Conservation (phyloP, 2,797 vertebrate genomes). For the Acomys russatus region DNA sequence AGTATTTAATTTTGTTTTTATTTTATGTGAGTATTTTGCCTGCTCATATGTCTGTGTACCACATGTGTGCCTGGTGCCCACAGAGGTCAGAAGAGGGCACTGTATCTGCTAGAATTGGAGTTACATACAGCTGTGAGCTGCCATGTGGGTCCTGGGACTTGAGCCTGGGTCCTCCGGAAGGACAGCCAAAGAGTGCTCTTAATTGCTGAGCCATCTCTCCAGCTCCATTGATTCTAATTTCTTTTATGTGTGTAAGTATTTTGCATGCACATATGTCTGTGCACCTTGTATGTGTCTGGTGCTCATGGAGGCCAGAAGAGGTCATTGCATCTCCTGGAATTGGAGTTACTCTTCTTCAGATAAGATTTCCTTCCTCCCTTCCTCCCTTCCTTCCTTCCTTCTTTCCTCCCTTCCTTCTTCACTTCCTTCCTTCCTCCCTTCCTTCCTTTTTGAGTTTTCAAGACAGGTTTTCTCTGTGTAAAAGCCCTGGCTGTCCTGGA, state of each 20-base stretch:
- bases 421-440: no score
- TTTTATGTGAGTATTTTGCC: background rate
- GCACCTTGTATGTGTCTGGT: background rate
- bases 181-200: background rate
- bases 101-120: background rate
- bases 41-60: background rate
- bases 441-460: no score
- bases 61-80: background rate
- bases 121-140: background rate
- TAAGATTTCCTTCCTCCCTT: background rate
- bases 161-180: background rate
- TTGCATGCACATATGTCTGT: background rate
- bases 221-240: background rate
- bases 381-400: no score
- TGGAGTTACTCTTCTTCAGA: background rate
- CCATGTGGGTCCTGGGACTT: background rate
- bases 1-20: background rate
- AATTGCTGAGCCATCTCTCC: background rate
- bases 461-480: no score
- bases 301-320: background rate
- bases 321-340: background rate
- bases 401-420: no score
- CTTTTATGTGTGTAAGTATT: background rate
- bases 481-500: no score
- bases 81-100: background rate